These are phyloP conservation scores for Cepphus grylle DNA, from an alignment of 2,113 vertebrate genomes.

Conservation along the genomic window DNA sequence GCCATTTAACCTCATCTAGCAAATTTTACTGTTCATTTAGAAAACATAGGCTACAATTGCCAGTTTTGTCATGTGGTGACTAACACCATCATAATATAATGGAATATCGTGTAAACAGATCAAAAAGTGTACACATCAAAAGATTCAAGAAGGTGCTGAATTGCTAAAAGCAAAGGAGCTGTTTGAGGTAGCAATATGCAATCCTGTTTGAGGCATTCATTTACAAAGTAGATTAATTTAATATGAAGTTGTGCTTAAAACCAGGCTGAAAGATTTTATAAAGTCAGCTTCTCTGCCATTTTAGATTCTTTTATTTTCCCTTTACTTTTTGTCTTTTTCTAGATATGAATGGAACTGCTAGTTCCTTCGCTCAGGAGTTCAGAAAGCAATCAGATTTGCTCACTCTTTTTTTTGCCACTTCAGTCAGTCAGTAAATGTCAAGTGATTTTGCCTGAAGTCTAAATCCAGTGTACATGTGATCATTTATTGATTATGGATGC, in stretches of 20 bases:
- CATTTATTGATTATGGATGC: background rate
- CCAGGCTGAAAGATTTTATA: background rate
- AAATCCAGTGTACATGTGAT: background rate
- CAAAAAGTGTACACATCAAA: background rate
- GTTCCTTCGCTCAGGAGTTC: background rate
- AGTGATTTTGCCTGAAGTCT: background rate
- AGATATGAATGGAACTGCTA: background rate
- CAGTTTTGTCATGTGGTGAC: conserved; percentile 21
- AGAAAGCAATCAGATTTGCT: background rate
- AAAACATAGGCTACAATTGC: background rate
- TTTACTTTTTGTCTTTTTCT: background rate
- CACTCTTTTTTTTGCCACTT: background rate
- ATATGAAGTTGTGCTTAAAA: background rate
- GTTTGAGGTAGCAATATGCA: background rate
- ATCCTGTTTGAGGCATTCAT: background rate
- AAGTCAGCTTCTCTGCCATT: background rate
- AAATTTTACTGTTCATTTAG: conserved; percentile 50
- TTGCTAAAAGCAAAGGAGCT: background rate
- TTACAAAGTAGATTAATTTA: background rate
- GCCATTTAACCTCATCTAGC: conserved; percentile 48
- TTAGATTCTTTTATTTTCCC: background rate
- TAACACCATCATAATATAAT: background rate
- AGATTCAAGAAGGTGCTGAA: background rate
- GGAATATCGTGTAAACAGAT: background rate
- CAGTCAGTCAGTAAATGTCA: background rate